Percentiles rank a stretch among this genome's conserved stretches.
Evolutionary conservation across 1,140 invertebrate genomes (phyloP).

Genomic region (Caenorhabditis remanei): DNA sequence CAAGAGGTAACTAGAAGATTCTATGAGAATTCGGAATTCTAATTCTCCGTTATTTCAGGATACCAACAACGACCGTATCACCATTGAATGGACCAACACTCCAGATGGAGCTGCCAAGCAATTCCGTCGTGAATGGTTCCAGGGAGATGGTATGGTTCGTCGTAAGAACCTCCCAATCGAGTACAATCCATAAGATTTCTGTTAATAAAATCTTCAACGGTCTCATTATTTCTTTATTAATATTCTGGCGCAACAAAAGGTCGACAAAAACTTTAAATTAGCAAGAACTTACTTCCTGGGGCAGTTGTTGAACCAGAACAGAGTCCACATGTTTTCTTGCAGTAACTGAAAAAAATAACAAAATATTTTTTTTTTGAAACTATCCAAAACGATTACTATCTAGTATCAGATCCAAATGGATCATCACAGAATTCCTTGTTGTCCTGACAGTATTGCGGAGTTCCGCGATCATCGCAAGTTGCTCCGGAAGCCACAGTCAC

Average conservation of each 20-base stretch:
- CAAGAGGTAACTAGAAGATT: too few relatives aligned
- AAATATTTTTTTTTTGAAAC: too few relatives aligned
- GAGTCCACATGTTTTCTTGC: background rate
- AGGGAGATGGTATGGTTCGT: background rate
- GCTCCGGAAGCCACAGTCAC: background rate
- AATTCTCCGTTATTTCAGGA: too few relatives aligned
- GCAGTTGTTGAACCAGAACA: background rate
- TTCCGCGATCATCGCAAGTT: background rate
- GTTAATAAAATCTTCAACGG: too few relatives aligned
- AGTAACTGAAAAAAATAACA: background rate
- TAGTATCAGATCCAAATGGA: background rate
- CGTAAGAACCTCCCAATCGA: conserved; percentile 10
- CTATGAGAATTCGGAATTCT: too few relatives aligned
- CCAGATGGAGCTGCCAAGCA: background rate
- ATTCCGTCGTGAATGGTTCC: conserved; percentile 35
- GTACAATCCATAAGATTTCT: background rate
- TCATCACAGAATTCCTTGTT: conserved; percentile 14
- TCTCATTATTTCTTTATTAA: too few relatives aligned
- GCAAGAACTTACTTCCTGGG: background rate
- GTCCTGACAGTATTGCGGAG: conserved; percentile 12
- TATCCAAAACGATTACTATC: background rate
- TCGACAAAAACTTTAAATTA: too few relatives aligned
- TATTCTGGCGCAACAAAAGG: too few relatives aligned
- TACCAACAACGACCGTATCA: background rate
- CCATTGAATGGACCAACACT: background rate